Percentiles rank a stretch among this genome's conserved stretches.
These are phyloP conservation scores for Tetrao urogallus DNA, from an alignment of 2,113 vertebrate species.

Conservation along the genomic window DNA sequence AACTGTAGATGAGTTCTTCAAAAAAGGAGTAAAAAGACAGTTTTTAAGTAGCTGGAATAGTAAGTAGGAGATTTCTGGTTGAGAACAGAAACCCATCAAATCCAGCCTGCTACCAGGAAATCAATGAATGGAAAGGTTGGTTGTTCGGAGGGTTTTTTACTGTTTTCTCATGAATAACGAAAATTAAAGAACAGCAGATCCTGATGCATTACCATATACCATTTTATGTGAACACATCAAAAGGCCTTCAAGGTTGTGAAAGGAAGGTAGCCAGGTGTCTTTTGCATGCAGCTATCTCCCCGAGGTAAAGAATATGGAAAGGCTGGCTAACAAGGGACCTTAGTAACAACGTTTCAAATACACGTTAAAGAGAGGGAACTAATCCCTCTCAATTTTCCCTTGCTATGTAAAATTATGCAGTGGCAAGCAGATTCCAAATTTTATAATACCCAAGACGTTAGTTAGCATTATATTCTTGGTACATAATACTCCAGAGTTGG, in stretches of 20 bases:
- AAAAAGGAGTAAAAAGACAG: not conserved
- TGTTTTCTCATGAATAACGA: not conserved
- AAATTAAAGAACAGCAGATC: not conserved
- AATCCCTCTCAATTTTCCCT: constrained; percentile 21
- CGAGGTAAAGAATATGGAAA: not conserved
- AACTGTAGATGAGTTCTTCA: not conserved
- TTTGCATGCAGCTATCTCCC: not conserved
- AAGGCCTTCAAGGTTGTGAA: not conserved
- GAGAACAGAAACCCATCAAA: not conserved
- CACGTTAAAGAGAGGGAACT: not conserved
- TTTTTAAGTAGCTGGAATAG: not conserved
- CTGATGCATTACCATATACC: not conserved
- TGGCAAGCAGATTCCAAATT: not conserved
- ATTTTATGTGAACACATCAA: not conserved
- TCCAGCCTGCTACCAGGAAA: not conserved
- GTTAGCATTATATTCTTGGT: not conserved
- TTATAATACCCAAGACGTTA: constrained; percentile 34
- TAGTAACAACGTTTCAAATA: constrained; percentile 16
- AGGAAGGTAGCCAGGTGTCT: not conserved
- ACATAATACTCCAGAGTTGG: not conserved
- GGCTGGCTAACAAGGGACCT: not conserved
- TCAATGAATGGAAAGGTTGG: not conserved
- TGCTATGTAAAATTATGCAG: constrained; percentile 6
- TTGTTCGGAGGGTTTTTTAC: not conserved
- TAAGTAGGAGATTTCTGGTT: not conserved